Conservation (phyloP, 2,888 invertebrate genomes). For the Notocelia uddmanniana region DNA sequence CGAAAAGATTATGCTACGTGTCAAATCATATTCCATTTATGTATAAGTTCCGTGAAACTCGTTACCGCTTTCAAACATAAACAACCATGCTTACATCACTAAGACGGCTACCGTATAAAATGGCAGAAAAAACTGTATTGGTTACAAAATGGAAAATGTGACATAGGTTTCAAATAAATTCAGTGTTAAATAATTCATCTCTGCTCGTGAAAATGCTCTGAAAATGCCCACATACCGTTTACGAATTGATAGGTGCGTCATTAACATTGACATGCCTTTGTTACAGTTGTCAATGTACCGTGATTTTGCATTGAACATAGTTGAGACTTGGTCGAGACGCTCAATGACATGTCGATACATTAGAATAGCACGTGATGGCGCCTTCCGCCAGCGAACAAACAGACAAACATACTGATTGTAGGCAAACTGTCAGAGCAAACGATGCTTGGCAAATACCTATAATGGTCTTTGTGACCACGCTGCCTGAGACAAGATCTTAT, state of each 20-base stretch:
- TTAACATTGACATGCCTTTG: not conserved
- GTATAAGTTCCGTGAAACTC: no score
- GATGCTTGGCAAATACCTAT: constrained; percentile 34
- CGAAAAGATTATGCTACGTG: no score
- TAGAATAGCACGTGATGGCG: constrained; percentile 36
- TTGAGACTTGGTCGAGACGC: not conserved
- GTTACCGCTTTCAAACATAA: no score
- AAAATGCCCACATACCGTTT: not conserved
- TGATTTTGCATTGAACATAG: constrained; percentile 6
- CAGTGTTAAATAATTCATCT: not conserved
- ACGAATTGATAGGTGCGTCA: not conserved
- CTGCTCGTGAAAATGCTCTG: no score
- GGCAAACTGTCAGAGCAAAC: constrained; percentile 39
- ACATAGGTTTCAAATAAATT: no score
- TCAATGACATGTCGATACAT: constrained; percentile 36
- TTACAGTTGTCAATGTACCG: not conserved
- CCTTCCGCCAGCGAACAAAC: constrained; percentile 35
- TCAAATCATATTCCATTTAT: no score
- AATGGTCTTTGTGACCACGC: constrained; percentile 17
- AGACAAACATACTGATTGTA: constrained; percentile 35
- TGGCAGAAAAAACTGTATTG: no score
- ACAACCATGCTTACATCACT: no score
- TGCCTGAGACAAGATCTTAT: not conserved
- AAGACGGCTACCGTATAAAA: no score
- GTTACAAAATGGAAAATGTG: no score